Evolutionary conservation across 1,140 invertebrate species (phyloP), one percentile per base, ranked within the genome.

Genomic region (Drosophila arawakana): DNA sequence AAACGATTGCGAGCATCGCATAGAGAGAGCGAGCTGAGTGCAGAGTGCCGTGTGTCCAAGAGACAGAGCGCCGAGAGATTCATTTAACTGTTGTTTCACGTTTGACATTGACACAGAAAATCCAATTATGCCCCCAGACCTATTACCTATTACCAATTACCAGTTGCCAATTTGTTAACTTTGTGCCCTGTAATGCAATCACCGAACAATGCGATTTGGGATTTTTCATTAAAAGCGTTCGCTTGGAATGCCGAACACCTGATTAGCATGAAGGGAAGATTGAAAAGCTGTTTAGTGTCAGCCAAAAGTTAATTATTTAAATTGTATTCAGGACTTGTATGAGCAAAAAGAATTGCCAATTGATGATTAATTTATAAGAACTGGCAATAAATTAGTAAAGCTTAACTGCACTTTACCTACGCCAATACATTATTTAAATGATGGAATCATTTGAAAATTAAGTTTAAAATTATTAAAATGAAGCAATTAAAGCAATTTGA

Each of bases 31-130:
- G 34, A 60, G 30, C 21, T 59, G 47, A 30, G 39, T 9, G 62
- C 21, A 9, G 35, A 49, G 37, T 58, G 47, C 25, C 25, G 25
- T 5, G 25, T 6, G 25, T n/a, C 25, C 25, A 0, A 30, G 25
- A 30, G 25, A 30, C 25, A 30, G 25, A 30, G 25, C 3, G 25
- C 2, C 4, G 18, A 68, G 46, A 57, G 55, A 76, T 61, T 72
- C 60, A 60, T 66, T 73, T 66, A 47, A 57, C 43, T 39, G 54
- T 71, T 54, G 43, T 41, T 60, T 55, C 37, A 58, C 65, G 49
- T 11, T 66, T 65, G 63, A 46, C 47, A 37, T 63, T 80, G 69
- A 72, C 69, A 65, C 50, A 65, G 35, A 43, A 72, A 72, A 72
- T 72, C 52, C 69, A 72, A 72, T 72, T 72, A 72, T 72, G 69